Conservation (phyloP, 2,888 invertebrate genomes). For the Apodemia mormo region DNA sequence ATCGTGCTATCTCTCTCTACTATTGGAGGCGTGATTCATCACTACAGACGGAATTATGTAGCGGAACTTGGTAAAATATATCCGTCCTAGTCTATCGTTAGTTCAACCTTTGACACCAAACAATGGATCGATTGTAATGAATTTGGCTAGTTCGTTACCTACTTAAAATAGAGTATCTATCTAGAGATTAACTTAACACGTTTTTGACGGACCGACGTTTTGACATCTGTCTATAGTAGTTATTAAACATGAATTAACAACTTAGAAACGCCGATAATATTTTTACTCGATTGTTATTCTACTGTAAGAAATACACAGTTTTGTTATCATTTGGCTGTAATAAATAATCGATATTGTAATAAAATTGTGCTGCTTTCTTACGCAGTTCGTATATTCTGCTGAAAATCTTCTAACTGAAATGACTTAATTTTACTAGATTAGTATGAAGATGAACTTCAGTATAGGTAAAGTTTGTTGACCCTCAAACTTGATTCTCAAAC, state of each 20-base stretch:
- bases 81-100: conserved; percentile 67
- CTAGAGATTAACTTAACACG: conserved; percentile 4
- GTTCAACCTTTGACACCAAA: conserved; percentile 71
- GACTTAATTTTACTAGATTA: no score
- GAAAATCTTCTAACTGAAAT: no score
- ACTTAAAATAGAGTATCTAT: conserved; percentile 17
- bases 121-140: conserved; percentile 72
- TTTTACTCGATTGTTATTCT: background rate
- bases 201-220: conserved; percentile 8
- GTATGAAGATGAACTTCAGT: no score
- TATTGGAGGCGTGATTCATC: conserved; percentile 76
- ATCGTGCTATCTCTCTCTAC: conserved; percentile 68
- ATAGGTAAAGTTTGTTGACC: no score
- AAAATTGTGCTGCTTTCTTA: no score
- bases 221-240: conserved; percentile 8
- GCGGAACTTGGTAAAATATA: conserved; percentile 61
- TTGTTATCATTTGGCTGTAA: no score
- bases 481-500: no score
- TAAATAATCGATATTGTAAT: no score
- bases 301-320: background rate
- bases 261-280: background rate
- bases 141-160: conserved; percentile 61
- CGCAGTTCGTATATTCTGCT: no score
- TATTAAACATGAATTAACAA: background rate
- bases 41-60: conserved; percentile 64